Percentiles rank a stretch among this genome's conserved stretches.
phyloP scores from a whole-genome alignment of 2,113 vertebrate genomes.

The Empidonax alnorum region DNA sequence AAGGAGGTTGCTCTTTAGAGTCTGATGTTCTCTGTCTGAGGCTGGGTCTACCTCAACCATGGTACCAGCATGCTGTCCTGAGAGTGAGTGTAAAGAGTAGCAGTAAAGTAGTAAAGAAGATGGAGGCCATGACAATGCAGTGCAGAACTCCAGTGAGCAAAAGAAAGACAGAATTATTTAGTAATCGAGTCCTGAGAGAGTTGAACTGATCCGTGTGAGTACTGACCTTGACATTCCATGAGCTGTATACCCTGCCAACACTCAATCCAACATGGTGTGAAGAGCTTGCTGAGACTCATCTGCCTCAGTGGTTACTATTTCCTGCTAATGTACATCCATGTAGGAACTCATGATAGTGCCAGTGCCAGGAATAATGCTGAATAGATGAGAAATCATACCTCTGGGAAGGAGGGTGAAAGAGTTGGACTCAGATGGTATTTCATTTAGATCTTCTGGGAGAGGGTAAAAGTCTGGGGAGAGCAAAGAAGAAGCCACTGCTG shows the following conservation, averaged over 20 bases:
- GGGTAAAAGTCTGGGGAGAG: neutral
- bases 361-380: neutral
- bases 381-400: neutral
- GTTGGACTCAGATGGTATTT: neutral
- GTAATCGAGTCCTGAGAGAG: neutral
- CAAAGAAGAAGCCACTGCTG: neutral
- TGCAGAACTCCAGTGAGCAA: neutral
- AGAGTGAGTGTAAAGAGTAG: neutral
- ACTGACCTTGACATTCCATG: neutral
- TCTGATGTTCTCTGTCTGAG: neutral
- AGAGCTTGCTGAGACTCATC: neutral
- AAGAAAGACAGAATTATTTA: neutral
- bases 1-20: neutral
- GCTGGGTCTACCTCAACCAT: neutral
- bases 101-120: neutral
- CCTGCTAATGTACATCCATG: neutral
- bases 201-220: neutral
- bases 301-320: neutral
- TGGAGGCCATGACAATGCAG: neutral
- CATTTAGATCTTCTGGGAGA: neutral
- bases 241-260: neutral
- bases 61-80: neutral
- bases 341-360: neutral
- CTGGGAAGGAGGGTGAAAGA: neutral
- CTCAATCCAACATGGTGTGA: neutral